Evolutionary conservation across 2,113 vertebrate species (phyloP), one percentile per base, ranked within the genome.

Genomic region (Tachuris rubrigastra): DNA sequence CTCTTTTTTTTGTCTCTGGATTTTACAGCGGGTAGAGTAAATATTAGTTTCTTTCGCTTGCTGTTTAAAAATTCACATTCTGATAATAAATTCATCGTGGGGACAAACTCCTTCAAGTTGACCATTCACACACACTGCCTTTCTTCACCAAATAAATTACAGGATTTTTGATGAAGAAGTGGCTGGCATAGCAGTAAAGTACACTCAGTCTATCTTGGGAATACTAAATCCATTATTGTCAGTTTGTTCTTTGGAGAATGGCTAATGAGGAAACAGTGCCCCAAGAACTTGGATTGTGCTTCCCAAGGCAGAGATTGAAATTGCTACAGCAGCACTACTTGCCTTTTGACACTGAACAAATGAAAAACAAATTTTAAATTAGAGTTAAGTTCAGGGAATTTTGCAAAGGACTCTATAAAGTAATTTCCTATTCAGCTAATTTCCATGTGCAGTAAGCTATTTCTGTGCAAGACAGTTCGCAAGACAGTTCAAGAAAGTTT

Each of bases 211-310:
- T 92, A 27, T 85, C 93, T 83, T 28, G 55, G 91, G 93, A 97
- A 90, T 84, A 82, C 86, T 87, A 96, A 96, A 96, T 96, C 93
- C 69, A 67, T 96, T 95, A 86, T 88, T 95, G 94, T 96, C 89
- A 93, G 94, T 96, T 85, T 87, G 94, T 82, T 95, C 86, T 92
- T 96, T 96, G 52, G 89, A 95, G 87, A 95, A 79, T 27, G 68
- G 87, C 22, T 94, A 95, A 95, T 68, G 84, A 96, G 92, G 87
- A 79, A 89, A 84, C 85, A 15, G 21, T 67, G 77, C 73, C 63
- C 80, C 44, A 56, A 93, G 90, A 92, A 74, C 44, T 55, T 25
- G 52, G 68, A 69, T 27, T 92, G 75, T 84, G 59, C 63, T 90
- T 93, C 76, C 49, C 53, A 78, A 79, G 86, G 37, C 58, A 86